These are phyloP conservation scores for Octodonta nipae DNA, from an alignment of 2,888 invertebrate genomes.

Conservation along the genomic window DNA sequence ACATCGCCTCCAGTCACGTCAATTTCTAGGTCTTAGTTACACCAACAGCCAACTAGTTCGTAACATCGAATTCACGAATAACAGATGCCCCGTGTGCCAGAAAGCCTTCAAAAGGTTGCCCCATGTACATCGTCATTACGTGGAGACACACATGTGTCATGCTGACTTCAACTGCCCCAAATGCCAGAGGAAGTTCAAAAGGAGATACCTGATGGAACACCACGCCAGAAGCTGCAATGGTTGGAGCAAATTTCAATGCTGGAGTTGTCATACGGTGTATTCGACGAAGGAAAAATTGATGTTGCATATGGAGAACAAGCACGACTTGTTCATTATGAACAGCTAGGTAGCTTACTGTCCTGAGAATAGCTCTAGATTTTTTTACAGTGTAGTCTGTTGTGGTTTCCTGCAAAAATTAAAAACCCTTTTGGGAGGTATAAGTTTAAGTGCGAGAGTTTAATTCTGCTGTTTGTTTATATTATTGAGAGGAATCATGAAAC, in stretches of 20 bases:
- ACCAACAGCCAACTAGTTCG: conserved; percentile 10
- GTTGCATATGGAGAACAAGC: conserved; percentile 3
- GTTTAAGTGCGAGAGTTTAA: too few species aligned
- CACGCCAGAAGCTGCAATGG: conserved; percentile 13
- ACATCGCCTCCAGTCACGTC: too few species aligned
- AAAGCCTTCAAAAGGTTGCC: conserved; percentile 21
- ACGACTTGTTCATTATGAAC: too few species aligned
- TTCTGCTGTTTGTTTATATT: too few species aligned
- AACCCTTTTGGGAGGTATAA: too few species aligned
- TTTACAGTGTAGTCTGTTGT: too few species aligned
- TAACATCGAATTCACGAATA: conserved; percentile 15
- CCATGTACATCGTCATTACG: conserved; percentile 12
- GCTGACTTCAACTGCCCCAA: conserved; percentile 14
- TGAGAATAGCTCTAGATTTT: too few species aligned
- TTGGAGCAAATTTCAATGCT: conserved; percentile 1
- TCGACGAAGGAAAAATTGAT: conserved; percentile 5
- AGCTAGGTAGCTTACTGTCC: too few species aligned
- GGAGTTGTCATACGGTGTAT: conserved; percentile 5
- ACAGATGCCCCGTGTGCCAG: conserved; percentile 18
- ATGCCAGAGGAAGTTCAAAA: conserved; percentile 17
- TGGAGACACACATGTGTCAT: conserved; percentile 9
- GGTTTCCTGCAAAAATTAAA: too few species aligned
- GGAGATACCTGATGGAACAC: conserved; percentile 18
- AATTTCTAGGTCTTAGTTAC: too few species aligned
- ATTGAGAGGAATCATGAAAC: too few species aligned